A percentile compares a stretch with the other conserved stretches of the same genome.
Evolutionary conservation across 2,888 invertebrate genomes (phyloP).

Genomic region (Agrochola lychnidis): DNA sequence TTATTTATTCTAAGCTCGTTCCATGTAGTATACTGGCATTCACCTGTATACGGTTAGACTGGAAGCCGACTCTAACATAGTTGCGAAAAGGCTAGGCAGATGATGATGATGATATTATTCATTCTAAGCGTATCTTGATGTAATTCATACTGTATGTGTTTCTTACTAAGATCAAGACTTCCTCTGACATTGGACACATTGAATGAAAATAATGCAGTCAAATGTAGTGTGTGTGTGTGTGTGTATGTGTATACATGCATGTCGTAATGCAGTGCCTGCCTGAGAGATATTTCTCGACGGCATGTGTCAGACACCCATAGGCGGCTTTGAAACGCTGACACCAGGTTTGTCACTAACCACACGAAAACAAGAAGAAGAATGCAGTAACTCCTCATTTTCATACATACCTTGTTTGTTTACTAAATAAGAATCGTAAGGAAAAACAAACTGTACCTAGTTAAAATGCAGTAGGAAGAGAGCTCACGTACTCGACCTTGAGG

Average conservation of each 20-base stretch:
- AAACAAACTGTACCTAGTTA: not conserved
- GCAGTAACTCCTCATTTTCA: not conserved
- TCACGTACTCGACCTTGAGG: conserved; percentile 47
- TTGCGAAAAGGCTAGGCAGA: not conserved
- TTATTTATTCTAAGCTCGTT: not conserved
- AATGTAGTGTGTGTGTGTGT: too few species aligned
- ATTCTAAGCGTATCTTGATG: not conserved
- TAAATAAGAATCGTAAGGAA: not conserved
- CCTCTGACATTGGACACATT: too few species aligned
- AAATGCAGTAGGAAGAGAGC: conserved; percentile 25
- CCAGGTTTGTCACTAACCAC: too few species aligned
- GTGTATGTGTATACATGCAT: too few species aligned
- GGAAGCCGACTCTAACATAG: not conserved
- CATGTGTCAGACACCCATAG: too few species aligned
- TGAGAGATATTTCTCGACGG: too few species aligned
- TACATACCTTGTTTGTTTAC: not conserved
- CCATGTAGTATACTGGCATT: too few species aligned
- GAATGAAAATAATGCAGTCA: not conserved
- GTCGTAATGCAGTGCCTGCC: too few species aligned
- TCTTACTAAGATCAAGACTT: not conserved
- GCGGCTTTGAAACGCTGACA: too few species aligned
- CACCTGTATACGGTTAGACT: not conserved
- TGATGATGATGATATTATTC: not conserved
- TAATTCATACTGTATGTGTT: not conserved
- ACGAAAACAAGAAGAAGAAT: too few species aligned